Percentiles rank a stretch among this genome's conserved stretches.
Conservation (phyloP, 2,888 invertebrate genomes). For the Ischnura elegans region DNA sequence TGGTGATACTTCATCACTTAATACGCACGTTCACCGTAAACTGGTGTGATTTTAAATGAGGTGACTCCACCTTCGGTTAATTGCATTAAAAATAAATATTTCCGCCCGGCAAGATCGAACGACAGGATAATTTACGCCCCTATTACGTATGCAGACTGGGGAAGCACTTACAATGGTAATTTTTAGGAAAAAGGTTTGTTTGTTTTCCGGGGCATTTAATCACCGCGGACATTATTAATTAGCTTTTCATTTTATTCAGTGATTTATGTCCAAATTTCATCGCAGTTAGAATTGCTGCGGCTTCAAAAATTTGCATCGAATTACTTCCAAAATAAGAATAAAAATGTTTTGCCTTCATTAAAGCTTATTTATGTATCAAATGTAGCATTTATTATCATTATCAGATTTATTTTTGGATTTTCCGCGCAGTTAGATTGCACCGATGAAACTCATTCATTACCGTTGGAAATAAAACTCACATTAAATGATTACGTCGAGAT, state of each 20-base stretch:
- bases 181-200: not conserved
- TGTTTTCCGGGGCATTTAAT: not conserved
- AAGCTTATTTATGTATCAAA: not conserved
- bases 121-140: not conserved
- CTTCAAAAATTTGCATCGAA: not conserved
- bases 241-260: not conserved
- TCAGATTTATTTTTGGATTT: conserved; percentile 17
- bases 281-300: not conserved
- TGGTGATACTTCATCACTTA: too few relatives aligned
- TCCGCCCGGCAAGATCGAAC: not conserved
- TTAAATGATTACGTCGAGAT: not conserved
- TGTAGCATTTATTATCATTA: not conserved
- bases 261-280: not conserved
- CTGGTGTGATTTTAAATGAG: not conserved
- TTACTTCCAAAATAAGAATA: not conserved
- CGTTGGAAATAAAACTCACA: not conserved
- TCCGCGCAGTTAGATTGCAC: not conserved
- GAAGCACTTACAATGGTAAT: not conserved
- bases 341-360: not conserved
- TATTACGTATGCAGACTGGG: not conserved
- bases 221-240: not conserved
- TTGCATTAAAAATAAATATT: not conserved
- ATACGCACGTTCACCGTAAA: too few relatives aligned
- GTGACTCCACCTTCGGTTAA: not conserved
- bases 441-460: not conserved